Evolutionary conservation across 1,140 invertebrate genomes (phyloP).

Genomic region (Tetramorium simillimum): DNA sequence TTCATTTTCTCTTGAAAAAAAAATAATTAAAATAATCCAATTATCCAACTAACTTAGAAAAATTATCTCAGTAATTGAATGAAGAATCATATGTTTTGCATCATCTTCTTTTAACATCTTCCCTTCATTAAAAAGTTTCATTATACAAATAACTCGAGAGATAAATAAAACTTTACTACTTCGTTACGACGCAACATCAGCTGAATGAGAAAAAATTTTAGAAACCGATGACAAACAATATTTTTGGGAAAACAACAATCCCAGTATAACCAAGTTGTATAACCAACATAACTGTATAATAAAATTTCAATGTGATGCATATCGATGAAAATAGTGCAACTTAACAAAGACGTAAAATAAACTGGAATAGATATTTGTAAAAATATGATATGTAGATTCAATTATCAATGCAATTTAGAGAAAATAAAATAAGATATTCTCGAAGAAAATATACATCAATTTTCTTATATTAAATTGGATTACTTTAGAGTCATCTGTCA

Average conservation of each 20-base stretch:
- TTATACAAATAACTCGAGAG: neutral
- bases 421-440: neutral
- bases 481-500: neutral
- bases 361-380: neutral
- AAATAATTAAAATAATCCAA: neutral
- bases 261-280: neutral
- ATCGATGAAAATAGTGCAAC: slow-evolving; percentile 11
- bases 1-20: neutral
- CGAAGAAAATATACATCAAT: neutral
- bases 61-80: neutral
- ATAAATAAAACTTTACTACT: neutral
- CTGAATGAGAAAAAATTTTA: neutral
- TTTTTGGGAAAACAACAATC: slow-evolving; percentile 11
- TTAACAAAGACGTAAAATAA: slow-evolving; percentile 35
- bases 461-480: neutral
- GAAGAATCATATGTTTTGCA: neutral
- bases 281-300: neutral
- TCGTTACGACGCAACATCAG: neutral
- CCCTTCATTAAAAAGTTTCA: neutral
- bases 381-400: slow-evolving; percentile 17
- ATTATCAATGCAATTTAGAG: neutral
- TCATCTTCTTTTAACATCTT: neutral
- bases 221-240: neutral
- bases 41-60: neutral
- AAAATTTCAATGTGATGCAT: slow-evolving; percentile 11